Evolutionary conservation across 2,888 invertebrate species (phyloP), one percentile per base, ranked within the genome.

Genomic region (Peribatodes rhomboidaria): DNA sequence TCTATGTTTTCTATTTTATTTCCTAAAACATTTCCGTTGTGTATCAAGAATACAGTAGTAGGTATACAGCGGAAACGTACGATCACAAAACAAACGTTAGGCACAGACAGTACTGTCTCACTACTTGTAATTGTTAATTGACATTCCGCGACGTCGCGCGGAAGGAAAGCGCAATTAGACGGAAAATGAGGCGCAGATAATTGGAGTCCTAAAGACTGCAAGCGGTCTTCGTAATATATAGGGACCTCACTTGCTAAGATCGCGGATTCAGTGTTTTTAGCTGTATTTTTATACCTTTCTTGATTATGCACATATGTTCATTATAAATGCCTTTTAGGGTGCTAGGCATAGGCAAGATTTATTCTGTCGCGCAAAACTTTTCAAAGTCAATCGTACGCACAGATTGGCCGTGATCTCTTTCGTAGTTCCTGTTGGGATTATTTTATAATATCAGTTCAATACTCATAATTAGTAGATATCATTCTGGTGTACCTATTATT

Each of bases 401-500:
- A 27, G 2, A 27, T 27, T 27, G 27, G 6, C 27, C 27, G 27
- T 27, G 27, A 27, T 27, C 27, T 27, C n/a, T n/a, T n/a, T n/a
- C n/a, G n/a, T 27, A 27, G 2, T 27, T 27, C 27, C 27, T 27
- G 27, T 27, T 27, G 27, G 2, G 27, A 27, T 27, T 27, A 4
- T 6, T 27, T 27, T 6, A 6, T 27, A 27, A 27, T 27, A 27
- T 27, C 27, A 27, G 27, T 7, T 14, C 8, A 4, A n/a, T n/a
- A n/a, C n/a, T n/a, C 16, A 35, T 41, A 2, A n/a, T n/a, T n/a
- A n/a, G n/a, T n/a, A n/a, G n/a, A n/a, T n/a, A n/a, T n/a, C n/a
- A n/a, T n/a, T n/a, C n/a, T n/a, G n/a, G n/a, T n/a, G 79, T 82
- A 83, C 83, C 83, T 83, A 82, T 77, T 84, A 86, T 83, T 86